Conservation (phyloP, 2,113 vertebrate genomes). For the Catharus minimus region DNA sequence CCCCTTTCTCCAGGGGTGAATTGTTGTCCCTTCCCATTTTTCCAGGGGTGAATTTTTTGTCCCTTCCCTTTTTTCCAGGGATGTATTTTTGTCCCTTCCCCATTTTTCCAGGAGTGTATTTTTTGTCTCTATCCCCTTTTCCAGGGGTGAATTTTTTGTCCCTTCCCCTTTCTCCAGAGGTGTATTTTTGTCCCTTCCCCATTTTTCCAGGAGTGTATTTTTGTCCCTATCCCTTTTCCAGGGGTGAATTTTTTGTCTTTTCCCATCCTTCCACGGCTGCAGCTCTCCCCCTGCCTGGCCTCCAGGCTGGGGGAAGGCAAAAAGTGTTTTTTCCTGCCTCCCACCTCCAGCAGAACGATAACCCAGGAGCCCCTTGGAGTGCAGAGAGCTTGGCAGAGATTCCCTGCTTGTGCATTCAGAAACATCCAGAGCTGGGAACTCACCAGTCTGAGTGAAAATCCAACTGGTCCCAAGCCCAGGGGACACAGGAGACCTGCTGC, state of each 20-base stretch:
- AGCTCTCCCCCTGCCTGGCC: background rate
- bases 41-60: background rate
- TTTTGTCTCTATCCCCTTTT: background rate
- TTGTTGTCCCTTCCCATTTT: background rate
- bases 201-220: background rate
- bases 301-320: background rate
- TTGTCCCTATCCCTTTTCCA: too few species aligned
- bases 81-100: background rate
- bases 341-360: constrained; percentile 32
- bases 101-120: background rate
- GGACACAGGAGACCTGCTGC: background rate
- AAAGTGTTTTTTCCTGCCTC: background rate
- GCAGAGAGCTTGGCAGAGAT: background rate
- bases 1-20: background rate
- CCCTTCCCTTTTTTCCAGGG: background rate
- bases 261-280: background rate
- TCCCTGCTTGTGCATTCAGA: constrained; percentile 37
- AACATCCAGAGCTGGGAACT: background rate
- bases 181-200: background rate
- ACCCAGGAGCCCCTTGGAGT: background rate
- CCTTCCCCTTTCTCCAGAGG: background rate
- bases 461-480: background rate
- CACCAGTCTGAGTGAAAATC: background rate
- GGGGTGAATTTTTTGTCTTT: background rate
- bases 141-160: background rate